Evolutionary conservation across 2,888 invertebrate species (phyloP), one percentile per base, ranked within the genome.

Genomic region (Lycocerus yunnanus): DNA sequence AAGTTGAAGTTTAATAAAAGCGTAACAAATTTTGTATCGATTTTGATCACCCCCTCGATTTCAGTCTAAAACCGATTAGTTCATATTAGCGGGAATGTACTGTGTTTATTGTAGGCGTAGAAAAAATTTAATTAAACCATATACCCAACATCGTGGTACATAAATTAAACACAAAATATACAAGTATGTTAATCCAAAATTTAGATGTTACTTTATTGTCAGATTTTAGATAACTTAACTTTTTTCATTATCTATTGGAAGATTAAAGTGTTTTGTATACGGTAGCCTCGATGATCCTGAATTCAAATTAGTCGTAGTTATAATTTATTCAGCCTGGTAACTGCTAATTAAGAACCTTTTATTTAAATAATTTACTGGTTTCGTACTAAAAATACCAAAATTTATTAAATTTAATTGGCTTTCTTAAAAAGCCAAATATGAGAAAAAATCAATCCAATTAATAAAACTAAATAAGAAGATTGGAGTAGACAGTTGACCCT

Each of bases 401-500:
- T 43, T 43, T n/a, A n/a, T 43, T 43, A 43, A 6, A 43, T n/a
- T 43, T 43, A 43, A 43, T 43, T 43, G n/a, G n/a, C 43, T 43
- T 43, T 43, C 6, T 43, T n/a, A 43, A 43, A 43, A 43, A 43
- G 43, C 6, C n/a, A 43, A 43, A 43, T 43, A 43, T 74, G 75
- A n/a, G n/a, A 72, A 69, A 75, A 75, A 72, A 68, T 61, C 69
- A 75, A 75, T 81, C 79, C 82, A 82, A 82, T 82, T 82, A 81
- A 81, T 82, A 86, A 85, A 84, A 85, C 85, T 84, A 82, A 82
- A 83, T 86, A 85, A 84, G 81, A 85, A 84, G 84, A 82, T 84
- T 84, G 84, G 79, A 81, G 80, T 81, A 83, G 85, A 83, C 86
- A 86, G 85, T 85, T 85, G 86, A 83, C 85, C 85, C 85, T 84